Evolutionary conservation across 1,140 invertebrate species (phyloP), one percentile per base, ranked within the genome.

Genomic region (Drosophila setifemur): DNA sequence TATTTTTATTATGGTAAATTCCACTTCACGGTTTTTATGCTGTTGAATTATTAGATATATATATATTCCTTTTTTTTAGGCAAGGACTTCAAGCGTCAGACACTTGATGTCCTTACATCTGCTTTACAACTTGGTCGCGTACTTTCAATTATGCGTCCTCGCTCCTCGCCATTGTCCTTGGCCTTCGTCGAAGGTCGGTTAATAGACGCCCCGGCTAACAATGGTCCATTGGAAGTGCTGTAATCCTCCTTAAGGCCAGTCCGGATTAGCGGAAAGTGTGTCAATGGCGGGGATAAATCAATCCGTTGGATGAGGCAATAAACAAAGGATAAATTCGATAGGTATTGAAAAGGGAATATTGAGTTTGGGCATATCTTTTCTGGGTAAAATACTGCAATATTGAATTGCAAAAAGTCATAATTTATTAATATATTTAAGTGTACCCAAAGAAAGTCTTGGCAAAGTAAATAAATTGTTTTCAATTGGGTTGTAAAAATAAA

Each of bases 91-190:
- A 9, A 54, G 50, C 64, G 43, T 47, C 53, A 28, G 39, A 8
- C 75, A 73, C 78, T 77, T 73, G 58, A 79, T 74, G 78, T 78
- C 47, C 54, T 83, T 74, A 85, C 82, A 78, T 78, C 73, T 78
- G 71, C 74, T 85, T 78, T 74, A 74, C 55, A 58, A 67, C 74
- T 79, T 85, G 49, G 50, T 74, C 74, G 79, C 70, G 64, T 78
- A 63, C 79, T 79, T 85, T 79, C 81, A 85, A 83, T 83, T 83
- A 85, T 58, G 39, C 47, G 43, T 37, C 14, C 42, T 35, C 39
- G 53, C 60, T 39, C 57, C n/a, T n/a, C 33, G 37, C 16, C 70
- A 72, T 85, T 86, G 79, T 86, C 79, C 79, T 85, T 85, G 79
- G 75, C 52, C 68, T 64, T 18, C 9, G 47, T 6, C 25, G 23